Base-by-base conservation (phyloP, 2,113 vertebrate genomes). In the Echinops telfairi region DNA sequence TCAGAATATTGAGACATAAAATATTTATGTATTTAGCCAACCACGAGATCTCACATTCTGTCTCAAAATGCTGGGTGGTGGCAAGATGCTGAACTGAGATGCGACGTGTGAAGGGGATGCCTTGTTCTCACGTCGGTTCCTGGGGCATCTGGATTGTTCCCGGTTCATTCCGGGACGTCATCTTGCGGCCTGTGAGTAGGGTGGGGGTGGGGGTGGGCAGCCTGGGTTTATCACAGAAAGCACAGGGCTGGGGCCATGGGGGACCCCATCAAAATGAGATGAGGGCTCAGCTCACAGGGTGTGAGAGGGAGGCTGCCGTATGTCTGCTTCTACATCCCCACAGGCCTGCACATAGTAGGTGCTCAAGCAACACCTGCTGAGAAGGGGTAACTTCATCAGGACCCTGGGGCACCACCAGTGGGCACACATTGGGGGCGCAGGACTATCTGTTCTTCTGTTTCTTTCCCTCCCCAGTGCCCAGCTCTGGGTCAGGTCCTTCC, bases 11-110 rank as follows among this genome's bases (percentile, higher is more conserved):
- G 20, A 95, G 86, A 95, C 93, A 97, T 96, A 96, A 96, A 97
- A 96, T 96, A 96, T 97, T 96, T 96, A 96, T 94, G 91, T 96
- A 92, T 96, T 96, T 96, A 96, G 97, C 60, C 95, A 92, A 95
- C 80, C 91, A 77, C 31, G 27, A 97, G 91, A 96, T 79, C 93
- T 95, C 97, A 97, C 97, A 96, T 97, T 97, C 96, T 97, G 95
- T 96, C 95, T 97, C 94, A 93, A 90, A 96, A 95, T 93, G 95
- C 95, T 93, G 95, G 95, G 93, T 77, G 90, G 92, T 29, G 91
- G 96, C 57, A 93, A 97, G 96, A 95, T 8, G 80, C 53, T 90
- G 95, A 88, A n/a, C 77, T 73, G 90, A 64, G 90, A 94, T 0
- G 23, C 31, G 23, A 95, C 2, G 88, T 96, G 96, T 95, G 96